Percentiles rank a stretch among this genome's conserved stretches.
phyloP scores from a whole-genome alignment of 2,888 invertebrate species.

The Hemaris fuciformis region DNA sequence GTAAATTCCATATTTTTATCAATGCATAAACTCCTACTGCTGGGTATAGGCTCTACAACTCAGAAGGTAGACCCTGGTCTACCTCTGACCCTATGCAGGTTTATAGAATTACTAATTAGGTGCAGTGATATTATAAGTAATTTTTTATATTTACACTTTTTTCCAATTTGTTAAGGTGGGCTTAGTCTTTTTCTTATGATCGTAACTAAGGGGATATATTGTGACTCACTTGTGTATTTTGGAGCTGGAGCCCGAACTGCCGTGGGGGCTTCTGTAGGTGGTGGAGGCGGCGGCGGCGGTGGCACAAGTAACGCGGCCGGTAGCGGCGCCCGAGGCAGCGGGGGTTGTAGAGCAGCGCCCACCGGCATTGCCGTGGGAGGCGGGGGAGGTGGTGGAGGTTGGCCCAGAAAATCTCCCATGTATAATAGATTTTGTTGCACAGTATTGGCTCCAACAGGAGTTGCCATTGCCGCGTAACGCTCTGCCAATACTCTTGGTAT shows the following conservation, averaged over 20 bases:
- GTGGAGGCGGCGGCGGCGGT: constrained; percentile 37
- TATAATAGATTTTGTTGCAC: constrained; percentile 18
- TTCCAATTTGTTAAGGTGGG: too few species aligned
- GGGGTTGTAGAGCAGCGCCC: constrained; percentile 20
- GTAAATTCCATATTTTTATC: too few species aligned
- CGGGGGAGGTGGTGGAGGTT: constrained; percentile 44
- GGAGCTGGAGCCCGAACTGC: constrained; percentile 26
- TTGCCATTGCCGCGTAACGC: constrained; percentile 50
- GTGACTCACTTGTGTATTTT: constrained; percentile 40
- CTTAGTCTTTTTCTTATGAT: too few species aligned
- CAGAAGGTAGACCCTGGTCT: too few species aligned
- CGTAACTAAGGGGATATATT: too few species aligned
- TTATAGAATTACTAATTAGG: too few species aligned
- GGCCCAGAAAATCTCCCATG: constrained; percentile 22
- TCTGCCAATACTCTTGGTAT: constrained; percentile 57
- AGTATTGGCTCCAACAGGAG: constrained; percentile 18
- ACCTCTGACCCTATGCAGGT: too few species aligned
- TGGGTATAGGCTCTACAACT: too few species aligned
- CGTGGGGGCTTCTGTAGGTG: constrained; percentile 33
- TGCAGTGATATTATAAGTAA: too few species aligned
- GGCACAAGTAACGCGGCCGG: constrained; percentile 12
- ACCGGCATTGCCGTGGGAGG: constrained; percentile 29
- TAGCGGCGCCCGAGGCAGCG: not conserved
- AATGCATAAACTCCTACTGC: too few species aligned
- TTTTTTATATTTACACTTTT: too few species aligned